Evolutionary conservation across 2,888 invertebrate species (phyloP).

Genomic region (Nephrocerus scutellatus): DNA sequence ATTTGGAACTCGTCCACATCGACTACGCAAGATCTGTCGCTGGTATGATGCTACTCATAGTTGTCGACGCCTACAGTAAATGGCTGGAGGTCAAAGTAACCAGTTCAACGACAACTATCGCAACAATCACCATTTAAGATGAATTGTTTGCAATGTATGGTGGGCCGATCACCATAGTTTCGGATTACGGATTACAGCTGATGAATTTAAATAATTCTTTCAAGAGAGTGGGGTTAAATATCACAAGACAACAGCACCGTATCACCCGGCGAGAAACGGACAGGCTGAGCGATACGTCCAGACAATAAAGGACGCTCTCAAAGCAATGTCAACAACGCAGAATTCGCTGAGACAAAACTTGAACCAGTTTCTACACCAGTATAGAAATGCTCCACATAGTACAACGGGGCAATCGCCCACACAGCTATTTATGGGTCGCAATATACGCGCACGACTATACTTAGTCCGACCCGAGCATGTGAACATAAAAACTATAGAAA

Average conservation of each 20-base stretch:
- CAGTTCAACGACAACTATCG: conserved; percentile 16
- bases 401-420: conserved; percentile 15
- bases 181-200: conserved; percentile 24
- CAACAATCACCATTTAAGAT: conserved; percentile 17
- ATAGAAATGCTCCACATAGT: conserved; percentile 19
- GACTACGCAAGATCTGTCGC: conserved; percentile 44
- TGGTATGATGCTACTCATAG: conserved; percentile 32
- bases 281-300: conserved; percentile 17
- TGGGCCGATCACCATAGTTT: conserved; percentile 21
- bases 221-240: conserved; percentile 13
- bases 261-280: conserved; percentile 25
- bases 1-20: conserved; percentile 41
- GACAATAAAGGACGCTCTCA: conserved; percentile 15
- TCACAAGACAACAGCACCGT: conserved; percentile 21
- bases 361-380: conserved; percentile 11
- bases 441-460: conserved; percentile 15
- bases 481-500: neutral
- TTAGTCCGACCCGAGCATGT: conserved; percentile 13
- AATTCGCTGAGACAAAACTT: conserved; percentile 8
- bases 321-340: conserved; percentile 12
- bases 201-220: conserved; percentile 9
- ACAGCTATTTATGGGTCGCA: conserved; percentile 15
- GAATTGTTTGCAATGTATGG: conserved; percentile 26
- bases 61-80: conserved; percentile 42
- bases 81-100: conserved; percentile 39